phyloP scores from a whole-genome alignment of 2,888 invertebrate species.

The Nymphalis urticae region DNA sequence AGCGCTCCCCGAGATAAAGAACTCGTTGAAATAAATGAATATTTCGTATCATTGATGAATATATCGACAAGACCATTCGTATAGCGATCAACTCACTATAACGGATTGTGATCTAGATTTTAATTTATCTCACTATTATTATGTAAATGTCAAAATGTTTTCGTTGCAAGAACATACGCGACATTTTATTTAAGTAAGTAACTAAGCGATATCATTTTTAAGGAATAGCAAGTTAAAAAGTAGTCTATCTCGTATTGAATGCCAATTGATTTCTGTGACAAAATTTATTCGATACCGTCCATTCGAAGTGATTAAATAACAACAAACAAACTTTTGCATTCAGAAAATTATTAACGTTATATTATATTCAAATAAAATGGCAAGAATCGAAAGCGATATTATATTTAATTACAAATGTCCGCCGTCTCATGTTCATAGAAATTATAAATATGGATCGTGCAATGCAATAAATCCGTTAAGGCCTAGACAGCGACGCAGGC shows the following conservation, averaged over 20 bases:
- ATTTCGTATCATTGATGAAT: not conserved
- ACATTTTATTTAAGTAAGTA: too few species aligned
- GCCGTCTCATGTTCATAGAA: not conserved
- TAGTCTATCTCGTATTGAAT: too few species aligned
- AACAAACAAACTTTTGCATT: too few species aligned
- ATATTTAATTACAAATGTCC: not conserved
- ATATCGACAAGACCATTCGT: not conserved
- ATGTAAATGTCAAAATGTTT: not conserved
- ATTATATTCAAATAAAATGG: too few species aligned
- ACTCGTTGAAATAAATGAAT: not conserved
- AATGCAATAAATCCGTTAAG: conserved; percentile 14
- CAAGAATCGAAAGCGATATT: too few species aligned
- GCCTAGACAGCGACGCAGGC: conserved; percentile 16
- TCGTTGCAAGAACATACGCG: too few species aligned
- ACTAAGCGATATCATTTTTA: too few species aligned
- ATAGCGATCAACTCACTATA: not conserved
- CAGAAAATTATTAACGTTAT: too few species aligned
- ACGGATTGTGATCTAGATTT: conserved; percentile 2
- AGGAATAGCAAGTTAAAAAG: too few species aligned
- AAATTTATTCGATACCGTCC: too few species aligned
- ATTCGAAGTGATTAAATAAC: too few species aligned
- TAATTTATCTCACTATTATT: not conserved
- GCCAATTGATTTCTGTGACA: too few species aligned
- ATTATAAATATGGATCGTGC: conserved; percentile 12
- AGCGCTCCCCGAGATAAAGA: not conserved